Evolutionary conservation across 2,797 vertebrate genomes (phyloP).

Genomic region (Gastrophryne carolinensis): DNA sequence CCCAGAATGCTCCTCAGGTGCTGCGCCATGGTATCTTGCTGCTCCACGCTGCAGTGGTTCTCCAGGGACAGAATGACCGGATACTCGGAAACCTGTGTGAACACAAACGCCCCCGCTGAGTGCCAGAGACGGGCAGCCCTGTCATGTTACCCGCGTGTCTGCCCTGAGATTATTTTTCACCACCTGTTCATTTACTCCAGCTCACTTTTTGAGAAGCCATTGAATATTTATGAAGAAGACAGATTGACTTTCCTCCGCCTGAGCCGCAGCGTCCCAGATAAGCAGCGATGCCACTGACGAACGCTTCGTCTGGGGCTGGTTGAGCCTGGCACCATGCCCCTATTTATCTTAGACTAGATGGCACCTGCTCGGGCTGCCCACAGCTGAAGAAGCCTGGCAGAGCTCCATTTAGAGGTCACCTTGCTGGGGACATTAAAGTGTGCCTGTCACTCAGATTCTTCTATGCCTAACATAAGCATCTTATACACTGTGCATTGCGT

Average conservation of each 20-base stretch:
- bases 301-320: neutral
- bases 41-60: slow-evolving; percentile 89
- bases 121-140: neutral
- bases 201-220: slow-evolving; percentile 8
- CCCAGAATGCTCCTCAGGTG: slow-evolving; percentile 82
- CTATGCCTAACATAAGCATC: no score
- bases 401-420: neutral
- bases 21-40: slow-evolving; percentile 82
- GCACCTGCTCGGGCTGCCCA: neutral
- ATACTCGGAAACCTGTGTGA: slow-evolving; percentile 79
- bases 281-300: neutral
- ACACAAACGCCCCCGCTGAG: neutral
- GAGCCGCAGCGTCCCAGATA: neutral
- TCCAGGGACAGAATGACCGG: slow-evolving; percentile 92
- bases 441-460: neutral
- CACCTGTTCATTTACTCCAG: slow-evolving; percentile 22
- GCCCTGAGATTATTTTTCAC: slow-evolving; percentile 15
- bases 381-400: neutral
- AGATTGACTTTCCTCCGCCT: neutral
- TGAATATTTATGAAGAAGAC: slow-evolving; percentile 30
- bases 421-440: neutral
- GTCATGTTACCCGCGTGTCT: neutral
- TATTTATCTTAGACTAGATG: neutral
- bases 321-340: neutral
- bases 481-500: no score